These are phyloP conservation scores for Cryptomyrus ogoouensis DNA, from an alignment of 2,113 vertebrate species.

Conservation along the genomic window DNA sequence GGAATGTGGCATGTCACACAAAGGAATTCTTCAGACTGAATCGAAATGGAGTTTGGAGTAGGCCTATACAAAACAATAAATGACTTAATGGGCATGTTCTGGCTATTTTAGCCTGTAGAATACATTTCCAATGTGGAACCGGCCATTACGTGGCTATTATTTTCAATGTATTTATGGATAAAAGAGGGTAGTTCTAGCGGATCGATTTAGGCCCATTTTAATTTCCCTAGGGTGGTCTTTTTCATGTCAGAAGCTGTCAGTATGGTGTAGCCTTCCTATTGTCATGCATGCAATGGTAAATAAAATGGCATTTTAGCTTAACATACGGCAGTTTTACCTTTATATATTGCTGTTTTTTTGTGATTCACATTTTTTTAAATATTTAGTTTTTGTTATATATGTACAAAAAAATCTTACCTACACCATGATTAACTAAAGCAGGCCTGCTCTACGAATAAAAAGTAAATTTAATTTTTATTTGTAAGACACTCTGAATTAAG, in stretches of 20 bases:
- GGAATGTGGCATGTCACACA: background rate
- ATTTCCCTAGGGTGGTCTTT: background rate
- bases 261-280: background rate
- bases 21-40: background rate
- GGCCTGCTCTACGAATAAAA: background rate
- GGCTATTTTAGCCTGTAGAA: background rate
- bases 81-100: background rate
- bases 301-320: background rate
- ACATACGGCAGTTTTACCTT: background rate
- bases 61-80: background rate
- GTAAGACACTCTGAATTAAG: background rate
- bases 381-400: background rate
- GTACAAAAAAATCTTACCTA: background rate
- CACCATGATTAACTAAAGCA: background rate
- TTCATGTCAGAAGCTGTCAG: background rate
- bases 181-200: background rate
- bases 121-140: background rate
- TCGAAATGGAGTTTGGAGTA: background rate
- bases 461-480: background rate
- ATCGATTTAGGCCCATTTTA: background rate
- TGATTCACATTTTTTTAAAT: background rate
- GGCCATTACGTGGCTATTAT: background rate
- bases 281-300: background rate
- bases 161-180: background rate
- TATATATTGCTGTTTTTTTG: background rate